Evolutionary conservation across 2,797 vertebrate genomes (phyloP).

Genomic region (Melopsittacus undulatus): DNA sequence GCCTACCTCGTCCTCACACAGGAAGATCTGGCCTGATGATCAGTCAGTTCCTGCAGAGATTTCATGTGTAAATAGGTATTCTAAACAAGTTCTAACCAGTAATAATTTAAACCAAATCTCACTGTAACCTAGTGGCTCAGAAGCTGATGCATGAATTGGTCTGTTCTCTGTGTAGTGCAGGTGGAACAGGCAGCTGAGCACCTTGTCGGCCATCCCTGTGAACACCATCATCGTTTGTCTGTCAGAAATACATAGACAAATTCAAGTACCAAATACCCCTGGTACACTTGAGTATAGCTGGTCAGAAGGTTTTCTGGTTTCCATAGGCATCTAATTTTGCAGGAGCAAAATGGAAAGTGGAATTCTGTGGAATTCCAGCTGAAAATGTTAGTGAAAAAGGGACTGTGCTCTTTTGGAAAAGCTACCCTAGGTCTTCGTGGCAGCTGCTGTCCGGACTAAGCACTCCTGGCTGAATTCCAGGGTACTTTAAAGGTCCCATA

Average conservation of each 20-base stretch:
- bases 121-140: neutral
- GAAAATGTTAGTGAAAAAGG: neutral
- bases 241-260: neutral
- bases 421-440: fast-evolving
- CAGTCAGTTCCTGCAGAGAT: neutral
- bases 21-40: neutral
- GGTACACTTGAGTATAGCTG: neutral
- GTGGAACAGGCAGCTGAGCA: neutral
- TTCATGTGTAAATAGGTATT: neutral
- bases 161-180: neutral
- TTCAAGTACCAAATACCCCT: neutral
- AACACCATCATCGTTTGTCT: neutral
- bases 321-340: neutral
- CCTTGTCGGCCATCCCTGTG: neutral
- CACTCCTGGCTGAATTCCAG: neutral
- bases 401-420: neutral
- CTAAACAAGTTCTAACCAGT: neutral
- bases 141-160: neutral
- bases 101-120: neutral
- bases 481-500: neutral
- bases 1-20: neutral
- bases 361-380: neutral
- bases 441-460: neutral
- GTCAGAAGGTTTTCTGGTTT: neutral
- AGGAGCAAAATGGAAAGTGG: neutral